Base-by-base conservation (phyloP, 1,140 invertebrate genomes). In the Hestina assimilis region DNA sequence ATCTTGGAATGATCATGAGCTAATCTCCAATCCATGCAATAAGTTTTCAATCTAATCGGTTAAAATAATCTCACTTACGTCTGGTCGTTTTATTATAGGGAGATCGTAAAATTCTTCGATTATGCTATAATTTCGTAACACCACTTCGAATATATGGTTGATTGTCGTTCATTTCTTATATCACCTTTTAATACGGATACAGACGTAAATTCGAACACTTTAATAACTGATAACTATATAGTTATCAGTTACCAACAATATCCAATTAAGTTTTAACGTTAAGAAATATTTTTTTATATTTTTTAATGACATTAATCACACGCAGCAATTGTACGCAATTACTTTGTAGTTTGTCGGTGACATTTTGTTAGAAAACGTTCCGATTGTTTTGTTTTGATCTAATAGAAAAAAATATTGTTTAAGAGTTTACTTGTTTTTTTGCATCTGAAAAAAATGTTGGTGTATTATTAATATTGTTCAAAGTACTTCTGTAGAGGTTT, bases 311-410 rank as follows among this genome's bases (percentile, higher is more conserved):
- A n/a, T n/a, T n/a, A 66, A 67, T 67, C 66, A 46, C 54, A 73
- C 66, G 62, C 38, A 68, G 55, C 51, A 26, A 66, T 69, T 72
- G 77, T 75, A 75, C 74, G 74, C 70, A 73, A 55, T 74, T 66
- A 42, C 50, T 66, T 60, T 31, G 41, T 69, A 58, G 57, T 66
- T 60, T 31, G 41, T 69, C 60, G 57, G 54, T 77, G 77, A 78
- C 75, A 80, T 77, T 77, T 69, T 72, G 52, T 65, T 70, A 68
- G 33, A 56, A 12, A 48, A 57, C 58, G 60, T 70, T 71, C 50
- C 67, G 40, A 14, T 24, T 31, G 38, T 53, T 8, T 8, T 12
- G 24, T 52, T 52, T 52, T 20, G 29, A 48, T 35, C 20, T 42
- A 38, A 2, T 11, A 17, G 21, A 21, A 20, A 31, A 33, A 17